Percentiles rank a stretch among this genome's conserved stretches.
Evolutionary conservation across 2,888 invertebrate species (phyloP).

Genomic region (Netelia melanura): DNA sequence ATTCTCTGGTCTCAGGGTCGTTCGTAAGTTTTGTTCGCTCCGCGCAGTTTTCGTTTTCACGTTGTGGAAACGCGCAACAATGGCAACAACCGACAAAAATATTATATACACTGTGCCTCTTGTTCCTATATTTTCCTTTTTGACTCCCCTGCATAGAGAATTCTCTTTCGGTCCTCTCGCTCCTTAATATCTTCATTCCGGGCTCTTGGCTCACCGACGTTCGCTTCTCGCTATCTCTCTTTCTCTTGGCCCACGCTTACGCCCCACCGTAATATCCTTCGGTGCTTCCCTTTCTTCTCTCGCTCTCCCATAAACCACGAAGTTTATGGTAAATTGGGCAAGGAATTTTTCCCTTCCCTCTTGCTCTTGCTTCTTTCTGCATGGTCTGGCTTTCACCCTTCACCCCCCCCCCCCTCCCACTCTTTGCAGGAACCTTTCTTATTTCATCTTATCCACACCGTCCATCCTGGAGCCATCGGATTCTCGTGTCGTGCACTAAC

Average conservation of each 20-base stretch:
- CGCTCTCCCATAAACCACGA: constrained; percentile 73
- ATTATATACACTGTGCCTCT: constrained; percentile 13
- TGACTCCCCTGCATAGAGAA: constrained; percentile 2
- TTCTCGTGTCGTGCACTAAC: constrained; percentile 25
- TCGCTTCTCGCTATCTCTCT: constrained; percentile 3
- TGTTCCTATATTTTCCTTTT: constrained; percentile 34
- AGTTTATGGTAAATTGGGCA: constrained; percentile 79
- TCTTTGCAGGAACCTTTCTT: constrained; percentile 24
- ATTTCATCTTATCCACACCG: constrained; percentile 29
- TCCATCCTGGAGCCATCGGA: constrained; percentile 34
- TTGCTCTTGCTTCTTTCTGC: constrained; percentile 53
- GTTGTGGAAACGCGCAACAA: constrained; percentile 20
- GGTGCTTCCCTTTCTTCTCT: constrained; percentile 15
- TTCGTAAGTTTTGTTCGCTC: background rate
- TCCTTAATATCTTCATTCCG: constrained; percentile 75
- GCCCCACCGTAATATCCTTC: constrained; percentile 56
- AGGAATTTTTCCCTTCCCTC: constrained; percentile 69
- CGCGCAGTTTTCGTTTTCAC: constrained; percentile 28
- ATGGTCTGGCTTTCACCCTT: constrained; percentile 20
- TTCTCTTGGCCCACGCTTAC: constrained; percentile 45
- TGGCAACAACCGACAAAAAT: background rate
- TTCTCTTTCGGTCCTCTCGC: constrained; percentile 43
- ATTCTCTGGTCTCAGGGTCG: constrained; percentile 52
- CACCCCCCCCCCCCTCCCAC: background rate
- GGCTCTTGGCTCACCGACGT: constrained; percentile 52